Base-by-base conservation (phyloP, 1,140 invertebrate species). In the Drosophila lowei region DNA sequence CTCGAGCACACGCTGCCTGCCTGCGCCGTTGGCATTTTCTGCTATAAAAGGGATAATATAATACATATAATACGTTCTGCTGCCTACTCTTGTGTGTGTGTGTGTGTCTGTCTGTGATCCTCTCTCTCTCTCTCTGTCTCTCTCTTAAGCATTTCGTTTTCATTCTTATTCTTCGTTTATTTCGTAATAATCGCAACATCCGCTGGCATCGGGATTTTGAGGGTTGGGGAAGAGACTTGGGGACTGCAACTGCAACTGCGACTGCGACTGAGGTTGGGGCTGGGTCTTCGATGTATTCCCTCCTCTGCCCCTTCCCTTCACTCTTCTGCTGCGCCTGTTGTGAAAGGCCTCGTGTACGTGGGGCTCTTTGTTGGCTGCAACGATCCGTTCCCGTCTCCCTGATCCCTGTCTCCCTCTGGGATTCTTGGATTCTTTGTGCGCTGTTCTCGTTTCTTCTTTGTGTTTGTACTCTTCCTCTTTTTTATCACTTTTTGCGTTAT, bases 21-120 rank as follows among this genome's bases (percentile, higher is more conserved):
- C 50, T 84, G 79, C 72, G 72, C 72, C 60, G 65, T 83, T 85
- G 83, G 84, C 84, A 89, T 79, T 89, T 89, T 79, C 72, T 73
- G 56, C 84, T 79, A 77, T 74, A 80, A 89, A 89, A 89, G 84
- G 84, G 84, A 89, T 89, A 89, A 79, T 80, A 89, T 89, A 89
- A 79, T 80, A 84, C 72, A 57, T 61, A 89, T 89, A 89, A 79
- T 78, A 84, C 72, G 60, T 61, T 70, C 42, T 62, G 64, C 53
- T 64, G 77, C 72, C 62, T 76, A 63, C 49, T 54, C 46, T 9
- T 49, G 25, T 59, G 59, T 47, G 55, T 44, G 41, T 58, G 57
- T 21, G n/a, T 6, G 42, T 9, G 7, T 41, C 8, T 18, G 15
- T 47, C 41, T 5, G 18, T 23, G 42, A 52, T 58, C 60, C 21